Percentiles rank a stretch among this genome's conserved stretches.
Evolutionary conservation across 2,797 vertebrate species (phyloP).

Genomic region (Danio tinwini): DNA sequence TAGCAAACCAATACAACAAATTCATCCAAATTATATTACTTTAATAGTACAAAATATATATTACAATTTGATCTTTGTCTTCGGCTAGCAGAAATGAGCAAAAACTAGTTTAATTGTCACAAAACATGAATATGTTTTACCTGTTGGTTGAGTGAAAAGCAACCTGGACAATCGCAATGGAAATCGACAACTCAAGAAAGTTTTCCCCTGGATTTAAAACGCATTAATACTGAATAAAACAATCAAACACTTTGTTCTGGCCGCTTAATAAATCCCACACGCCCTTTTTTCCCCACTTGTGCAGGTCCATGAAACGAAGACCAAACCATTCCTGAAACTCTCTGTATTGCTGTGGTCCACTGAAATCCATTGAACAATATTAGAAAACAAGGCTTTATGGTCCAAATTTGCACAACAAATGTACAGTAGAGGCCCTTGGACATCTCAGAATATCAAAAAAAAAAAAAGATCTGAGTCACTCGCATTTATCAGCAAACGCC

Average conservation of each 20-base stretch:
- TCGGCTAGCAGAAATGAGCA: background rate
- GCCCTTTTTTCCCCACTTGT: background rate
- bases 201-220: constrained; percentile 28
- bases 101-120: background rate
- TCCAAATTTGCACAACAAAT: background rate
- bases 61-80: too few species aligned
- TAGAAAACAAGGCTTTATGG: background rate
- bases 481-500: background rate
- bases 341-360: constrained; percentile 11
- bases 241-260: constrained; percentile 33
- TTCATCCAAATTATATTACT: too few species aligned
- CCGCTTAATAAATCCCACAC: background rate
- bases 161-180: constrained; percentile 10
- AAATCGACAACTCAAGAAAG: background rate
- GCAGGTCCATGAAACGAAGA: background rate
- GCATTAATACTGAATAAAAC: constrained; percentile 36
- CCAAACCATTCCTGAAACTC: background rate
- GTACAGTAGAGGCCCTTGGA: background rate
- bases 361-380: background rate
- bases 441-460: too few species aligned
- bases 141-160: background rate
- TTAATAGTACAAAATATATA: too few species aligned
- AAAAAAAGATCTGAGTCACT: background rate
- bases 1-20: too few species aligned
- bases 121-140: background rate